Evolutionary conservation across 2,797 vertebrate genomes (phyloP).

Genomic region (Myripristis murdjan): DNA sequence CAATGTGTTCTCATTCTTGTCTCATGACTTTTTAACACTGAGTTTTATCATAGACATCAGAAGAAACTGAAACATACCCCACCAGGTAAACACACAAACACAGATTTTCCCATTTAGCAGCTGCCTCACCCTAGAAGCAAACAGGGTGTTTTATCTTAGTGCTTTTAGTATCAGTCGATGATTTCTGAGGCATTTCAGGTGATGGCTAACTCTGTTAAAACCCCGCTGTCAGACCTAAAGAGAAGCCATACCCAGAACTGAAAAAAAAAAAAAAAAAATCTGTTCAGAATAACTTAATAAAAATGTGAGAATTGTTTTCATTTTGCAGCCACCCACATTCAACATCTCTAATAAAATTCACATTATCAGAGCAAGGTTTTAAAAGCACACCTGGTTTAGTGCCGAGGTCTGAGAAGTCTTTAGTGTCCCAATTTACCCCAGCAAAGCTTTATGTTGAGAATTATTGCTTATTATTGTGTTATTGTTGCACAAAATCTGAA

Average conservation of each 20-base stretch:
- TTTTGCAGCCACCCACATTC: slow-evolving; percentile 10
- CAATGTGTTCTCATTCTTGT: slow-evolving; percentile 30
- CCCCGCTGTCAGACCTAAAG: slow-evolving; percentile 41
- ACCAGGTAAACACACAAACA: slow-evolving; percentile 2
- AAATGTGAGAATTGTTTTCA: slow-evolving; percentile 13
- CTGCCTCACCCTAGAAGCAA: background rate
- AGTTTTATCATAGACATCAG: slow-evolving; percentile 4
- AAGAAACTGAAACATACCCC: background rate
- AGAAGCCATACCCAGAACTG: slow-evolving; percentile 68
- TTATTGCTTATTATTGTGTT: slow-evolving; percentile 4
- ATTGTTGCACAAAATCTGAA: slow-evolving; percentile 49
- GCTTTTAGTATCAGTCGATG: slow-evolving; percentile 13
- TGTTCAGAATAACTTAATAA: slow-evolving; percentile 4
- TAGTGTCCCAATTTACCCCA: slow-evolving; percentile 34
- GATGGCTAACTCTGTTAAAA: slow-evolving; percentile 6
- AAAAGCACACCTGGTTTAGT: slow-evolving; percentile 83
- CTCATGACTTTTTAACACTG: slow-evolving; percentile 1
- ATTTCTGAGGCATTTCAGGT: slow-evolving; percentile 21
- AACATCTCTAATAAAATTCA: slow-evolving; percentile 42
- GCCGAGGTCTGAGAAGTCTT: slow-evolving; percentile 34
- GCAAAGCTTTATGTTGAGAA: slow-evolving; percentile 13
- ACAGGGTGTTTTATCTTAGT: slow-evolving; percentile 1
- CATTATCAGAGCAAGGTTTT: slow-evolving; percentile 71
- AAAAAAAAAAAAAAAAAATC: background rate
- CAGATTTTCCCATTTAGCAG: background rate